Percentiles rank a stretch among this genome's conserved stretches.
These are phyloP conservation scores for Pseudomyrmex sp. DNA, from an alignment of 1,140 invertebrate species.

Conservation along the genomic window DNA sequence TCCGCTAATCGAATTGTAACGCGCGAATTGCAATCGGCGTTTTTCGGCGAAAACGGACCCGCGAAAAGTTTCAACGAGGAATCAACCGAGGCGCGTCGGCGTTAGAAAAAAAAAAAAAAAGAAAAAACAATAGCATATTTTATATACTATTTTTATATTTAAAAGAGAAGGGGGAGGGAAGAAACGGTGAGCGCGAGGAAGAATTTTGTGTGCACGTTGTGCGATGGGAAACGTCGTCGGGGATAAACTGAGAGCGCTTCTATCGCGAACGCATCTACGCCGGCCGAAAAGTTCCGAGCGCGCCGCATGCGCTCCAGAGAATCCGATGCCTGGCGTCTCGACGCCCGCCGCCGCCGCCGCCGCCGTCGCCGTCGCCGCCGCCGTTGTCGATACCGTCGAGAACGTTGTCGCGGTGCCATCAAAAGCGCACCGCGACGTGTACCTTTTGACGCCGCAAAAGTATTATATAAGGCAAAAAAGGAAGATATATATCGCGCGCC, in stretches of 20 bases:
- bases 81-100: neutral
- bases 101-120: neutral
- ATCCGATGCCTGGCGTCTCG: conserved; percentile 43
- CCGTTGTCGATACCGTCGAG: conserved; percentile 24
- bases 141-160: neutral
- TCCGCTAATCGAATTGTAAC: neutral
- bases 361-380: conserved; percentile 11
- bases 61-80: neutral
- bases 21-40: neutral
- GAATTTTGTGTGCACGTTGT: conserved; percentile 39
- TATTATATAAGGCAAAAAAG: no score
- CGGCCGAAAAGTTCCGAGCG: conserved; percentile 35
- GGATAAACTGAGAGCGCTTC: conserved; percentile 70
- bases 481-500: no score
- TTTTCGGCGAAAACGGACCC: no score
- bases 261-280: conserved; percentile 60
- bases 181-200: conserved; percentile 2
- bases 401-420: neutral
- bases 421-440: neutral
- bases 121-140: neutral
- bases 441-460: neutral
- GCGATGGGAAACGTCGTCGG: conserved; percentile 66
- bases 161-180: neutral
- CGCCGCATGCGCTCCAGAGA: conserved; percentile 71
- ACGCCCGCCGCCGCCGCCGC: conserved; percentile 7